These are phyloP conservation scores for Drosophila nebulosa DNA, from an alignment of 1,140 invertebrate species.

Conservation along the genomic window DNA sequence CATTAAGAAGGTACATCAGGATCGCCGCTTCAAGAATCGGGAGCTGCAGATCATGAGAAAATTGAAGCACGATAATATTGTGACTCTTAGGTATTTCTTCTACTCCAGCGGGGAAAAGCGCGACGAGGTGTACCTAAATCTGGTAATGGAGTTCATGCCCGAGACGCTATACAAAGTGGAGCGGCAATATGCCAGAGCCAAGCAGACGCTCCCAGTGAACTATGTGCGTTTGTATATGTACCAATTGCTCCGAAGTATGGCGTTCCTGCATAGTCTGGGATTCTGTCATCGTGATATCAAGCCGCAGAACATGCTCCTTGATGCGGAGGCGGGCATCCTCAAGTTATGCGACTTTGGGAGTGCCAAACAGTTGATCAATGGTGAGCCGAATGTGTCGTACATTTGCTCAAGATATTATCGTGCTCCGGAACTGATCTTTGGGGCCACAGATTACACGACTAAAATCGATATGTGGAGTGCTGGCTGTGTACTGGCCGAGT, in stretches of 20 bases:
- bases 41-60: slow-evolving; percentile 99
- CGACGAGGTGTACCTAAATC: slow-evolving; percentile 99
- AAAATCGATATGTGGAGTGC: slow-evolving; percentile 99
- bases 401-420: slow-evolving; percentile 99
- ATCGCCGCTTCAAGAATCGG: slow-evolving; percentile 99
- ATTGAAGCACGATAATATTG: slow-evolving; percentile 99
- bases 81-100: slow-evolving; percentile 99
- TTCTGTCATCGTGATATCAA: slow-evolving; percentile 99
- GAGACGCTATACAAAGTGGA: slow-evolving; percentile 99
- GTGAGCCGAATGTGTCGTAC: slow-evolving; percentile 99
- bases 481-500: slow-evolving; percentile 98
- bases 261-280: slow-evolving; percentile 98
- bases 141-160: slow-evolving; percentile 99
- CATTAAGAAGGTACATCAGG: slow-evolving; percentile 99
- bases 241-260: slow-evolving; percentile 98
- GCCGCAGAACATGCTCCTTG: slow-evolving; percentile 98
- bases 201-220: slow-evolving; percentile 99
- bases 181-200: slow-evolving; percentile 98
- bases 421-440: slow-evolving; percentile 99
- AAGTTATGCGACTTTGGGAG: slow-evolving; percentile 99
- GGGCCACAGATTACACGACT: slow-evolving; percentile 99
- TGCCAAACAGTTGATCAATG: slow-evolving; percentile 97
- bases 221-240: slow-evolving; percentile 99
- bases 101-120: slow-evolving; percentile 99
- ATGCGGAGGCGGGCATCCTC: slow-evolving; percentile 96